A percentile compares a stretch with the other conserved stretches of the same genome.
These are phyloP conservation scores for Colinus virginianus DNA, from an alignment of 2,113 vertebrate genomes.

Conservation along the genomic window DNA sequence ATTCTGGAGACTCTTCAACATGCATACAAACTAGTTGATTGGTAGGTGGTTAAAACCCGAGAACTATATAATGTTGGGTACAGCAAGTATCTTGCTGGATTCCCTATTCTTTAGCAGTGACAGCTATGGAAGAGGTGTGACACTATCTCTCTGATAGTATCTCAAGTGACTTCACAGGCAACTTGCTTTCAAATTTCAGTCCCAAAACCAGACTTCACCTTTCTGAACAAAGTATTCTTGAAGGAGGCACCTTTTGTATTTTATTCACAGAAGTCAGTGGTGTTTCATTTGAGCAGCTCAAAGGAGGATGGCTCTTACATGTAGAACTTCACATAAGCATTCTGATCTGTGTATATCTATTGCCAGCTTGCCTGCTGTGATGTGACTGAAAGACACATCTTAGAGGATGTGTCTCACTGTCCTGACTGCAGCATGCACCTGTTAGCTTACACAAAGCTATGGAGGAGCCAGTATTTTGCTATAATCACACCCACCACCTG, in stretches of 20 bases:
- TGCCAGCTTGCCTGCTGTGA: neutral
- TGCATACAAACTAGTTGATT: neutral
- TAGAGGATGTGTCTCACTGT: neutral
- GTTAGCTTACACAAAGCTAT: neutral
- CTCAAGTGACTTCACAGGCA: neutral
- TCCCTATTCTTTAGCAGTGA: neutral
- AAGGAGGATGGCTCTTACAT: neutral
- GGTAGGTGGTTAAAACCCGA: neutral
- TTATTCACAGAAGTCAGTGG: neutral
- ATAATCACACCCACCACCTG: neutral
- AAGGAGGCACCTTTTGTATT: neutral
- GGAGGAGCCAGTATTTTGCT: neutral
- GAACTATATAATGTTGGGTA: neutral
- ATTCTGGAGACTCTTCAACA: no score
- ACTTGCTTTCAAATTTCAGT: neutral
- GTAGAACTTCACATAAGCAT: neutral
- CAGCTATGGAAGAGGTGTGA: neutral
- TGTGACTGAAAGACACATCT: neutral
- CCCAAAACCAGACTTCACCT: neutral
- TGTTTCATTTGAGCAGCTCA: neutral
- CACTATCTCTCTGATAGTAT: neutral
- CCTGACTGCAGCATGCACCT: neutral
- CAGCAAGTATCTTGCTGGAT: neutral
- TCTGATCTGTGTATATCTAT: neutral
- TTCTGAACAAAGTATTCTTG: neutral